Percentiles rank a stretch among this genome's conserved stretches.
These are phyloP conservation scores for Lasioglossum villosulum DNA, from an alignment of 2,888 invertebrate species.

Conservation along the genomic window DNA sequence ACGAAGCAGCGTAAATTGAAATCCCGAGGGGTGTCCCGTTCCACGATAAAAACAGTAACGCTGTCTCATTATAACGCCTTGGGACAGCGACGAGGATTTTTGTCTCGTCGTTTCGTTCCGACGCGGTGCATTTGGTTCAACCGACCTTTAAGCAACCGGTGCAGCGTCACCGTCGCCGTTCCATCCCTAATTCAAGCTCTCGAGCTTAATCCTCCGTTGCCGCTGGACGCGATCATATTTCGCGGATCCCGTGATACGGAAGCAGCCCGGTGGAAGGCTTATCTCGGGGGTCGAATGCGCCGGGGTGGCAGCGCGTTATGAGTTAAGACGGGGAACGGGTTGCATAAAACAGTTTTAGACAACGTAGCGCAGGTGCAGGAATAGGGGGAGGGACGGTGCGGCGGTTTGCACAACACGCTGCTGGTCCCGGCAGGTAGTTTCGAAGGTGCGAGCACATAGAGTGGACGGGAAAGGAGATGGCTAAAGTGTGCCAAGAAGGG, in stretches of 20 bases:
- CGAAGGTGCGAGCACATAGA: slow-evolving; percentile 15
- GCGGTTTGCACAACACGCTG: not conserved
- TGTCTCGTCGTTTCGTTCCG: slow-evolving; percentile 18
- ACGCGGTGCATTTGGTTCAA: slow-evolving; percentile 9
- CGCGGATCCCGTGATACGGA: slow-evolving; percentile 54
- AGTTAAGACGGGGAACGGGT: slow-evolving; percentile 55
- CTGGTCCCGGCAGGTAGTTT: slow-evolving; percentile 25
- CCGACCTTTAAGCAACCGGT: not conserved
- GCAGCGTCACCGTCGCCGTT: slow-evolving; percentile 1
- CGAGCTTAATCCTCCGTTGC: slow-evolving; percentile 60
- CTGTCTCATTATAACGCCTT: slow-evolving; percentile 40
- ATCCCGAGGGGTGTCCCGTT: slow-evolving; percentile 17
- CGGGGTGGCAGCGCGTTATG: slow-evolving; percentile 34
- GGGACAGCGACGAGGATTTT: slow-evolving; percentile 39
- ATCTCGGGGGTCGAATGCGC: slow-evolving; percentile 47
- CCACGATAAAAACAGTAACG: slow-evolving; percentile 41
- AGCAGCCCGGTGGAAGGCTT: slow-evolving; percentile 59
- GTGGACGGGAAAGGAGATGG: not conserved
- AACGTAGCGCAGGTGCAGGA: not conserved
- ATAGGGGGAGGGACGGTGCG: not conserved
- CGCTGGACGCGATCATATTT: slow-evolving; percentile 66
- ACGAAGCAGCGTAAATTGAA: slow-evolving; percentile 29
- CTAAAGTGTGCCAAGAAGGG: slow-evolving; percentile 20
- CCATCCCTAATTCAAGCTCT: slow-evolving; percentile 48
- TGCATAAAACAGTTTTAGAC: slow-evolving; percentile 37